Conservation (phyloP, 1,140 invertebrate genomes). For the Atta texana region DNA sequence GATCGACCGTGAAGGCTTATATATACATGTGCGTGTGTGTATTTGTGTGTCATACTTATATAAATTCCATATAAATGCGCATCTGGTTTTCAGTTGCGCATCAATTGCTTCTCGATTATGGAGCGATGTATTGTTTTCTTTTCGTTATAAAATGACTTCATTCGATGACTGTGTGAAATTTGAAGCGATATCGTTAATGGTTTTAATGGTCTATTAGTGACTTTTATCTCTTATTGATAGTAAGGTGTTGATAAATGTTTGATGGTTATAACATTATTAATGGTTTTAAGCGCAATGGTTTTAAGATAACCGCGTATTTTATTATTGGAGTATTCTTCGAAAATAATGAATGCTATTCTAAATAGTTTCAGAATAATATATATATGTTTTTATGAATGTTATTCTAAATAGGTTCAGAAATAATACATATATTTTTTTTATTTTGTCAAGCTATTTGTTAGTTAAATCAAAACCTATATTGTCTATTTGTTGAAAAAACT, state of each 20-base stretch:
- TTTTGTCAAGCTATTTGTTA: background rate
- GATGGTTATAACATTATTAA: background rate
- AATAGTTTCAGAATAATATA: background rate
- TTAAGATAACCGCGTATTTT: background rate
- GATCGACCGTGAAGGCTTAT: background rate
- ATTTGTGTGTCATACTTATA: background rate
- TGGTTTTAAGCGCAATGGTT: background rate
- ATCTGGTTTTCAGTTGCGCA: background rate
- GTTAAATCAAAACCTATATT: no score
- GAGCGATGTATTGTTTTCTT: background rate
- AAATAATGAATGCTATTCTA: background rate
- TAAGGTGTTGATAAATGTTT: background rate
- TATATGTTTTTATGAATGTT: background rate
- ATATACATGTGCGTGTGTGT: background rate
- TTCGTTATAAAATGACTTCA: background rate
- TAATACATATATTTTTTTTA: background rate
- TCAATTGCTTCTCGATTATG: background rate
- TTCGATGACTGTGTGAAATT: background rate
- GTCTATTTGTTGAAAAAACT: no score
- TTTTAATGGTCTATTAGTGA: background rate
- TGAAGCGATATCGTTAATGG: slow-evolving; percentile 2
- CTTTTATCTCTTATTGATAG: background rate
- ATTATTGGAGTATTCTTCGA: background rate
- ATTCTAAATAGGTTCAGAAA: background rate
- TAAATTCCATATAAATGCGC: background rate